phyloP scores from a whole-genome alignment of 2,113 vertebrate genomes.

The Nettapus auritus region DNA sequence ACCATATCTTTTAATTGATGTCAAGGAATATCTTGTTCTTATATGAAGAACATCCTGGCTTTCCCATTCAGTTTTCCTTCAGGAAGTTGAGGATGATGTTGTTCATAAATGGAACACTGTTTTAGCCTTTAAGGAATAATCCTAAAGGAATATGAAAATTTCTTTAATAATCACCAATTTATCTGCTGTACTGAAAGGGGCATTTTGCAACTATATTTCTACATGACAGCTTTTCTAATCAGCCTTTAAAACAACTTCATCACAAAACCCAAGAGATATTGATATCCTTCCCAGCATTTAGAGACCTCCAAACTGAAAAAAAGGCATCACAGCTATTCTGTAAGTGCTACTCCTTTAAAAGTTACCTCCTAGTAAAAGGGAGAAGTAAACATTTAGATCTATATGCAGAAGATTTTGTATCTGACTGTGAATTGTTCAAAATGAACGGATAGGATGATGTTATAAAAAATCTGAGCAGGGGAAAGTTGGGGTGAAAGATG shows the following conservation, averaged over 20 bases:
- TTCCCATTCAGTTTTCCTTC: neutral
- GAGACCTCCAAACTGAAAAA: neutral
- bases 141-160: neutral
- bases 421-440: neutral
- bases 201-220: neutral
- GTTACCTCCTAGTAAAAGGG: neutral
- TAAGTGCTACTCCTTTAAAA: neutral
- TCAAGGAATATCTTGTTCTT: neutral
- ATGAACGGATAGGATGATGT: neutral
- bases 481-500: neutral
- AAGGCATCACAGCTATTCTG: neutral
- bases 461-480: neutral
- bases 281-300: neutral
- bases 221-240: neutral
- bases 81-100: neutral
- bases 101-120: neutral
- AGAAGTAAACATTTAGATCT: neutral
- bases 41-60: neutral
- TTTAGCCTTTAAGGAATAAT: neutral
- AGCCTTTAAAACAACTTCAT: neutral
- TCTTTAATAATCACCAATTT: neutral
- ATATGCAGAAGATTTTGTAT: neutral
- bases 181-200: neutral
- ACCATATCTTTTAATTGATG: neutral
- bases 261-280: neutral